Percentiles rank a stretch among this genome's conserved stretches.
These are phyloP conservation scores for Sebastes melanostomus DNA, from an alignment of 2,797 vertebrate species.

Conservation along the genomic window DNA sequence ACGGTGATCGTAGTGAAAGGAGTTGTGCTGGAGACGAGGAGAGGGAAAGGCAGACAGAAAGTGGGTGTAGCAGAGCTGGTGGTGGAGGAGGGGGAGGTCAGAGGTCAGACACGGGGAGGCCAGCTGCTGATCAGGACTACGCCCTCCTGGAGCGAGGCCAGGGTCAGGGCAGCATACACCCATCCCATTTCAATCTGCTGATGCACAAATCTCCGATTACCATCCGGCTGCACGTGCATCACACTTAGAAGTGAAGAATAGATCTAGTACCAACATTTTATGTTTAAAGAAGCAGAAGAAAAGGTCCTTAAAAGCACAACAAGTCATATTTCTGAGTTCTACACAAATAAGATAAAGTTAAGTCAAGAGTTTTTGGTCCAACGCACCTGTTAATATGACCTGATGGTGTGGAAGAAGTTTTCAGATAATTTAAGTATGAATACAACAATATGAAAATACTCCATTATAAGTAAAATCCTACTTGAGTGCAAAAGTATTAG, in stretches of 20 bases:
- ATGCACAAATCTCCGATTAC: background rate
- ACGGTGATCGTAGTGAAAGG: background rate
- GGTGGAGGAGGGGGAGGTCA: slow-evolving; percentile 27
- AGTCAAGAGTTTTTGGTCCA: background rate
- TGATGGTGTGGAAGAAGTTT: background rate
- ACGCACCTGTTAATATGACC: background rate
- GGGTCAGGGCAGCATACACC: background rate
- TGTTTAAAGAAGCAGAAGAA: background rate
- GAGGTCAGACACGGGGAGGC: slow-evolving; percentile 50
- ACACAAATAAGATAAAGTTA: too few species aligned
- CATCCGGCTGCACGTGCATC: slow-evolving; percentile 1
- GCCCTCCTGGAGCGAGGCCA: slow-evolving; percentile 15
- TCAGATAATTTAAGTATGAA: background rate
- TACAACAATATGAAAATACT: background rate
- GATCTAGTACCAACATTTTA: background rate
- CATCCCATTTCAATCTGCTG: slow-evolving; percentile 1
- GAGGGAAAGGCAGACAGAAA: background rate
- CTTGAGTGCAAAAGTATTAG: too few species aligned
- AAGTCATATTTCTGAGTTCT: background rate
- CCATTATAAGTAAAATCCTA: too few species aligned
- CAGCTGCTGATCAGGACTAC: slow-evolving; percentile 60
- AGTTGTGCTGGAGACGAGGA: background rate
- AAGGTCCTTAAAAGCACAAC: too few species aligned
- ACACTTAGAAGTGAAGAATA: background rate
- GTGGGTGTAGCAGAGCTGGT: slow-evolving; percentile 14